Evolutionary conservation across 64 coral and sea anemone species (phyloP).

Genomic region (Montipora foliosa): DNA sequence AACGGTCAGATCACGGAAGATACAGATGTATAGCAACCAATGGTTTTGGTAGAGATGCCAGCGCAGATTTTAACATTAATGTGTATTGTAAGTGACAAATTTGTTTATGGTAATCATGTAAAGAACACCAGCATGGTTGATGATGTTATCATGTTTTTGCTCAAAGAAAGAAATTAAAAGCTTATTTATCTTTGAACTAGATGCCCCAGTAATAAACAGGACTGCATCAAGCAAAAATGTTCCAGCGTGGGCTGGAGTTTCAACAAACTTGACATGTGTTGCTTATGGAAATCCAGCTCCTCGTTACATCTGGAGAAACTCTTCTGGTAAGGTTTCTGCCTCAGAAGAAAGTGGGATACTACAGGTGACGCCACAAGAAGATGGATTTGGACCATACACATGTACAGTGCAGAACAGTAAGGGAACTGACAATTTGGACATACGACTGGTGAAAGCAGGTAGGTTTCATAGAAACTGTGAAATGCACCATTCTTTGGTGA

Average conservation of each 20-base stretch:
- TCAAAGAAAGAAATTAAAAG: not conserved
- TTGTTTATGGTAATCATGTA: not conserved
- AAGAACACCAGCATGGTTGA: not conserved
- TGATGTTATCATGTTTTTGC: no score
- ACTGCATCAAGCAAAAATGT: conserved; percentile 61
- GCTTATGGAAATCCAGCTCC: conserved; percentile 61
- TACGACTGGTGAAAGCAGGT: conserved; percentile 71
- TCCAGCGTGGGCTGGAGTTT: conserved; percentile 37
- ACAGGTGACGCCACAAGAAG: conserved; percentile 26
- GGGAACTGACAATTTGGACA: conserved; percentile 29
- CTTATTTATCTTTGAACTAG: not conserved
- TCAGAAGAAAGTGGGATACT: conserved; percentile 49
- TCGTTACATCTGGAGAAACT: conserved; percentile 65
- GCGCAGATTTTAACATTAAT: conserved; percentile 34
- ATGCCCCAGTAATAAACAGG: conserved; percentile 54
- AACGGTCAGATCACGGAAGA: conserved; percentile 23
- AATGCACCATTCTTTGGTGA: not conserved
- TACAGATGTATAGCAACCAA: conserved; percentile 64
- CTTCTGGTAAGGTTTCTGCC: conserved; percentile 18
- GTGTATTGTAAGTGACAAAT: conserved; percentile 53
- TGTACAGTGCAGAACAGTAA: conserved; percentile 46
- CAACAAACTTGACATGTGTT: conserved; percentile 33
- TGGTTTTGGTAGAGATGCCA: conserved; percentile 21
- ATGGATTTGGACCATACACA: conserved; percentile 67
- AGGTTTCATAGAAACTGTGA: not conserved